phyloP scores from a whole-genome alignment of 2,888 invertebrate genomes.

The Melangyna quadrimaculata region DNA sequence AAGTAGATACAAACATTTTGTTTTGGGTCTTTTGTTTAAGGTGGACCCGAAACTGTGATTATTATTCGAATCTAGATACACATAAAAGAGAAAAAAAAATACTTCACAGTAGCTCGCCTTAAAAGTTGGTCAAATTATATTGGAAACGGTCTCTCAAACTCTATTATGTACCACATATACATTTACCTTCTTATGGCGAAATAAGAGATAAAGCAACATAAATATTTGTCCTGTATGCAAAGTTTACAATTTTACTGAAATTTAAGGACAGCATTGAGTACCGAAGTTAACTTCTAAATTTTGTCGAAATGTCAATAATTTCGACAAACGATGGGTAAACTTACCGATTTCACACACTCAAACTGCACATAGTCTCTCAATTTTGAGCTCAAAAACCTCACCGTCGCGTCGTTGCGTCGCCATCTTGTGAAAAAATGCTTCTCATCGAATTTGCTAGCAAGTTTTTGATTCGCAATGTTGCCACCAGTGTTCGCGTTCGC shows the following conservation, averaged over 20 bases:
- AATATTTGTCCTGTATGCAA: neutral
- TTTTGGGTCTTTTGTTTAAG: neutral
- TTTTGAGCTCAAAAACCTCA: neutral
- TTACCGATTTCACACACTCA: neutral
- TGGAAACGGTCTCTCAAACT: too few species aligned
- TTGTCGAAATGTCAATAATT: neutral
- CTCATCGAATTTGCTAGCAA: neutral
- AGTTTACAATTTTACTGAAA: neutral
- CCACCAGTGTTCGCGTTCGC: constrained; percentile 25
- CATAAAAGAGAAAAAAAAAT: too few species aligned
- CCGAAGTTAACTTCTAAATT: too few species aligned
- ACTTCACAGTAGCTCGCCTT: too few species aligned
- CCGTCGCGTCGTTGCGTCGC: too few species aligned
- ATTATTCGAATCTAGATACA: neutral
- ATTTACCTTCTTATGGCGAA: too few species aligned
- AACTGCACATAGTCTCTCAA: neutral
- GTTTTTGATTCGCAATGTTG: constrained; percentile 9
- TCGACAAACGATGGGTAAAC: neutral
- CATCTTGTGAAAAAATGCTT: neutral
- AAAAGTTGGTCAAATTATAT: neutral
- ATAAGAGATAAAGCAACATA: neutral
- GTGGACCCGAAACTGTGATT: neutral
- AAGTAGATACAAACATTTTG: neutral
- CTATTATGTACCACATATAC: too few species aligned
- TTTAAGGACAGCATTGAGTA: too few species aligned